A percentile compares a stretch with the other conserved stretches of the same genome.
Evolutionary conservation across 1,140 invertebrate species (phyloP).

Genomic region (Brachionus manjavacas): DNA sequence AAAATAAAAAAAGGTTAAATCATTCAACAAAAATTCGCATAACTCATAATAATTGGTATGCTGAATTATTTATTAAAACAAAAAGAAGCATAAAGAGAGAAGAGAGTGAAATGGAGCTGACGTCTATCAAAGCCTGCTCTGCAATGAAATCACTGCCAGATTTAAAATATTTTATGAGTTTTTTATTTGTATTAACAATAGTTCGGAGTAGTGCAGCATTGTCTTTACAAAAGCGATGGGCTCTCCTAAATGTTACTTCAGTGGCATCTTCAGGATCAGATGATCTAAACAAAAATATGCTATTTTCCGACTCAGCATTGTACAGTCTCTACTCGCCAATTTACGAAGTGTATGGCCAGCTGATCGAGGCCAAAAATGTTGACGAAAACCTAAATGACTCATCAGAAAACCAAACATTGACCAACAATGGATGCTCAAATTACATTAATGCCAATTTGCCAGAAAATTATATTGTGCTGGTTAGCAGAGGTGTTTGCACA

Average conservation of each 20-base stretch:
- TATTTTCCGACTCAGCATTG: conserved; percentile 28
- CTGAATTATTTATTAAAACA: background rate
- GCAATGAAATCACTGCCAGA: background rate
- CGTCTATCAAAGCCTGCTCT: background rate
- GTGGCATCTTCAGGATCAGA: background rate
- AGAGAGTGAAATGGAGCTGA: background rate
- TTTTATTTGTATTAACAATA: background rate
- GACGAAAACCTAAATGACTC: background rate
- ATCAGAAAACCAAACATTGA: background rate
- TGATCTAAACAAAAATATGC: background rate
- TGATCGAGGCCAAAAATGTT: background rate
- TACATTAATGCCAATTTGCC: background rate
- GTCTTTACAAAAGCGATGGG: conserved; percentile 8
- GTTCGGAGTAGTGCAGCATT: background rate
- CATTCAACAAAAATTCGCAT: background rate
- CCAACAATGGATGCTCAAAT: background rate
- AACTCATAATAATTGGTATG: conserved; percentile 4
- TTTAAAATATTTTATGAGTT: background rate
- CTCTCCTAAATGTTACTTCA: background rate
- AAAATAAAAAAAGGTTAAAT: background rate
- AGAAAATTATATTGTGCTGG: conserved; percentile 6
- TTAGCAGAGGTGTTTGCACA: conserved; percentile 5
- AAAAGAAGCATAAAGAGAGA: background rate
- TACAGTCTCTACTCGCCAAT: conserved; percentile 21
- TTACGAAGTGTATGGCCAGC: background rate